These are phyloP conservation scores for Brachyistius frenatus DNA, from an alignment of 2,113 vertebrate genomes.

Conservation along the genomic window DNA sequence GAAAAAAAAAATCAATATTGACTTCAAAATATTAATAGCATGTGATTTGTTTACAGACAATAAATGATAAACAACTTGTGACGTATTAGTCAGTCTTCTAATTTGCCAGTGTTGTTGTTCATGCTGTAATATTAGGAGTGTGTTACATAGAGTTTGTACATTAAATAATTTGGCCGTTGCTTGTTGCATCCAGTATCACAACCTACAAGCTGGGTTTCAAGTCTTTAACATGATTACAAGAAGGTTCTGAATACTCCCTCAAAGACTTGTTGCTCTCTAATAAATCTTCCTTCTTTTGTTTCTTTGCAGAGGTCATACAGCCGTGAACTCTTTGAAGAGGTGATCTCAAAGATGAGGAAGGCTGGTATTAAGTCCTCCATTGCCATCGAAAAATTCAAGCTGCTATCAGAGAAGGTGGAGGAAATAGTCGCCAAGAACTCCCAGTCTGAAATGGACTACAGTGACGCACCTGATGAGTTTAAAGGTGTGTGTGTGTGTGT, in stretches of 20 bases:
- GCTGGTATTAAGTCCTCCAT: conserved; percentile 99
- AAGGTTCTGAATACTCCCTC: neutral
- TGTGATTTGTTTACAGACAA: too few relatives aligned
- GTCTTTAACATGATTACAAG: neutral
- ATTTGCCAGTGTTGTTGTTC: neutral
- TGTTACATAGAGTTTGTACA: neutral
- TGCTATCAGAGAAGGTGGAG: conserved; percentile 95
- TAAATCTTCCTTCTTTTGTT: neutral
- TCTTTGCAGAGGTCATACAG: conserved; percentile 94
- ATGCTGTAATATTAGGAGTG: neutral
- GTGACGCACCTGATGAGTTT: conserved; percentile 98
- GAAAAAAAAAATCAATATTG: neutral
- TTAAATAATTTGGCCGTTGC: fast-evolving
- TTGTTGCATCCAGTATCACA: neutral
- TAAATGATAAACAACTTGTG: too few relatives aligned
- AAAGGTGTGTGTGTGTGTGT: conserved; percentile 84
- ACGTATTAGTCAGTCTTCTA: too few relatives aligned
- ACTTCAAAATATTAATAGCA: neutral
- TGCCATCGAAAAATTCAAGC: conserved; percentile 98
- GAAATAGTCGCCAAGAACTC: conserved; percentile 97
- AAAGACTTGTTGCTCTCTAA: neutral
- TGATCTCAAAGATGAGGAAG: conserved; percentile 98
- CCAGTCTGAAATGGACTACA: conserved; percentile 98
- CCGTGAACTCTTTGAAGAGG: conserved; percentile 97
- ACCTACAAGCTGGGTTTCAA: neutral